phyloP scores from a whole-genome alignment of 2,113 vertebrate species.

The Pseudopodoces humilis region DNA sequence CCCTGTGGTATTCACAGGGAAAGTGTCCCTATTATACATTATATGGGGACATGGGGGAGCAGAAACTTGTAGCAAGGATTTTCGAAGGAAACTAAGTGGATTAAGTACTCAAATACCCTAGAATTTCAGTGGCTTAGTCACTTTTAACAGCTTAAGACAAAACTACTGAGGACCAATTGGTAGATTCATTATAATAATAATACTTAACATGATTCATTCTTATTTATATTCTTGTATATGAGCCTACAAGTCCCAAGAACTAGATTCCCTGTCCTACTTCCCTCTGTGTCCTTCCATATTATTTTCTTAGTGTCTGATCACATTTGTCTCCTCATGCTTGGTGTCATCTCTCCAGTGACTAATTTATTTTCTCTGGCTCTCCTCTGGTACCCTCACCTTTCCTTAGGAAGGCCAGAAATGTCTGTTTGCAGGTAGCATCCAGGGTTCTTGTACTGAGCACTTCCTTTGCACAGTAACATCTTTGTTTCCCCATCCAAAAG shows the following conservation, averaged over 20 bases:
- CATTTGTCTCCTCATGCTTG: background rate
- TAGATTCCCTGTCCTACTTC: background rate
- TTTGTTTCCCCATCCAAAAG: slow-evolving; percentile 4
- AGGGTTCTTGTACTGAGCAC: background rate
- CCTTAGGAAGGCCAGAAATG: background rate
- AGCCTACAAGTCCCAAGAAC: background rate
- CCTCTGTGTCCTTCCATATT: background rate
- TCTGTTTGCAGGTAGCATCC: background rate
- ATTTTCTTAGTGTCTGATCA: background rate
- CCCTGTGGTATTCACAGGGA: background rate
- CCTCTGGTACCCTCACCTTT: background rate
- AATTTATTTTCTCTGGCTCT: background rate
- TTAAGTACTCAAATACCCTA: background rate
- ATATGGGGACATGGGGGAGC: background rate
- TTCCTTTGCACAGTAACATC: background rate
- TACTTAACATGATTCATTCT: background rate
- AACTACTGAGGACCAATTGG: background rate
- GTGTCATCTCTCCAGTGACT: background rate
- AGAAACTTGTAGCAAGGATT: background rate
- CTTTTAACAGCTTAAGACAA: background rate
- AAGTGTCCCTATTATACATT: background rate
- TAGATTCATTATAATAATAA: background rate
- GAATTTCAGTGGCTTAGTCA: slow-evolving; percentile 15
- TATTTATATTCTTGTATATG: background rate
- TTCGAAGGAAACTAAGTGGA: background rate